phyloP scores from a whole-genome alignment of 2,888 invertebrate species.

The Melikaiella ostensackeni region DNA sequence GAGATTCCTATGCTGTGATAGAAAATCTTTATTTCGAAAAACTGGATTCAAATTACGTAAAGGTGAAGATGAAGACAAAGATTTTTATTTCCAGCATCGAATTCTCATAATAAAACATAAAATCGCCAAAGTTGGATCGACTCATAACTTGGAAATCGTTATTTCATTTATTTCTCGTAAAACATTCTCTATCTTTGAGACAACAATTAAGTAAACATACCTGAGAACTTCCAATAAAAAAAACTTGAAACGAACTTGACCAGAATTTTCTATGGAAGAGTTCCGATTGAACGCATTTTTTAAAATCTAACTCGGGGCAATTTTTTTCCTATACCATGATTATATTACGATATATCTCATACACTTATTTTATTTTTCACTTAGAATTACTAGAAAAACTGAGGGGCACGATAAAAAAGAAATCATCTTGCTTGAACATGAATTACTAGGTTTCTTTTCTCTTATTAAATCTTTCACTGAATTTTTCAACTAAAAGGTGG shows the following conservation, averaged over 20 bases:
- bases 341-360: not conserved
- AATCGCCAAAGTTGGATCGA: not conserved
- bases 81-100: too few relatives aligned
- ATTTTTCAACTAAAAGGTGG: not conserved
- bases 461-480: not conserved
- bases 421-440: not conserved
- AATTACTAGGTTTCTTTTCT: not conserved
- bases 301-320: constrained; percentile 70
- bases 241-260: too few relatives aligned
- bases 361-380: not conserved
- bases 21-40: not conserved
- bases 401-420: constrained; percentile 22
- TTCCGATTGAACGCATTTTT: too few relatives aligned
- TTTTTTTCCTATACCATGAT: too few relatives aligned
- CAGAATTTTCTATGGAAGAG: too few relatives aligned
- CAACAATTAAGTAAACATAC: constrained; percentile 74
- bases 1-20: not conserved
- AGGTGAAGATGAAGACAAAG: not conserved
- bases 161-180: not conserved
- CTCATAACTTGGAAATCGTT: not conserved
- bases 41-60: not conserved
- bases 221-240: constrained; percentile 70
- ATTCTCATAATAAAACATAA: constrained; percentile 4
- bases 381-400: constrained; percentile 1
- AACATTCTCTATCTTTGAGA: constrained; percentile 50